These are phyloP conservation scores for Sinodicranocentrus sp. DNA, from an alignment of 2,888 invertebrate species.

Conservation along the genomic window DNA sequence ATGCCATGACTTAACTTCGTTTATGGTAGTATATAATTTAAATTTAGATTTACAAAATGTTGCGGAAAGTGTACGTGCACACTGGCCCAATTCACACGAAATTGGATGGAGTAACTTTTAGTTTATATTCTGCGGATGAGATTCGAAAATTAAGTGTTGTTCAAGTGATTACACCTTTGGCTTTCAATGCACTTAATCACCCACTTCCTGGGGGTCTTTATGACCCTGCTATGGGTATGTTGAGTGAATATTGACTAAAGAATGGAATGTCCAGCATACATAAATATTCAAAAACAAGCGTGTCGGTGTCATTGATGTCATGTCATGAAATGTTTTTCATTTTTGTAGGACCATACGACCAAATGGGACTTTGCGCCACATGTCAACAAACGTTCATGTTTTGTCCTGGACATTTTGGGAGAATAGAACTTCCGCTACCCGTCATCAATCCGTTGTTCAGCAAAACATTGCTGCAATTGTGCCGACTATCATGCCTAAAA, in stretches of 20 bases:
- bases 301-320: no score
- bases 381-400: slow-evolving; percentile 84
- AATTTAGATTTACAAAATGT: slow-evolving; percentile 41
- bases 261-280: not conserved
- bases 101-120: slow-evolving; percentile 80
- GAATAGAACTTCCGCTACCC: slow-evolving; percentile 92
- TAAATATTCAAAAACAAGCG: no score
- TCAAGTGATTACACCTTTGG: slow-evolving; percentile 87
- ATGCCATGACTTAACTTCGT: no score
- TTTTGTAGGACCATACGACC: slow-evolving; percentile 83
- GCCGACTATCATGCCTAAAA: slow-evolving; percentile 85
- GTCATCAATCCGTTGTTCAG: slow-evolving; percentile 95
- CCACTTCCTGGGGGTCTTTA: slow-evolving; percentile 92
- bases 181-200: slow-evolving; percentile 91
- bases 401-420: slow-evolving; percentile 97
- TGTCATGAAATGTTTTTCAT: no score
- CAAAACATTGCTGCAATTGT: slow-evolving; percentile 84
- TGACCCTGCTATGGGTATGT: slow-evolving; percentile 88
- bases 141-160: slow-evolving; percentile 88
- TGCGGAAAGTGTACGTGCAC: slow-evolving; percentile 66
- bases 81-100: slow-evolving; percentile 66
- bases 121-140: slow-evolving; percentile 87
- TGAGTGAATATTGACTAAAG: not conserved
- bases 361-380: slow-evolving; percentile 87
- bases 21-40: no score